Evolutionary conservation across 2,888 invertebrate genomes (phyloP), one percentile per base, ranked within the genome.

Genomic region (Muscina levida): DNA sequence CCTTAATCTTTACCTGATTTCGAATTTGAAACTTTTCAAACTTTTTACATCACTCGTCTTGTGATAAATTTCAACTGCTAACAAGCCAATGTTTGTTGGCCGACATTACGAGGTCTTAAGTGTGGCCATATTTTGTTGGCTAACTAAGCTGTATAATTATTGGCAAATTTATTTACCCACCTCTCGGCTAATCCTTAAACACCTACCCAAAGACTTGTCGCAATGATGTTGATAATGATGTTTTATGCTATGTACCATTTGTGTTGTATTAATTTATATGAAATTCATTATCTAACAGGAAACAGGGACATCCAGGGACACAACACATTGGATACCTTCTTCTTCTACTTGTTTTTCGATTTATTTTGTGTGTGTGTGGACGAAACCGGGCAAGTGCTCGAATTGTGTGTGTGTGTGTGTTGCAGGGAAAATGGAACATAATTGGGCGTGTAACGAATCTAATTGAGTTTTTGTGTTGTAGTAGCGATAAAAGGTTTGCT

Each of bases 371-470:
- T 6, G 8, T 5, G 39, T 53, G 15, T 6, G 8, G 17, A 37
- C 8, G 31, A 31, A 8, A n/a, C n/a, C n/a, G 15, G 19, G 31
- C 31, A 44, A 46, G 31, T 15, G 46, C 15, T 15, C 37, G 17
- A 62, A 67, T 6, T 57, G 85, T 79, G 84, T 85, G 85, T 66
- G 85, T 67, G 67, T 75, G 11, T 1, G 11, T 37, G 39, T 56
- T 67, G 26, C 62, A 62, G 53, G n/a, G 39, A 31, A 68, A 15
- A 42, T 73, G 24, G 42, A 74, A 72, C 74, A 86, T 88, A 88
- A 88, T 87, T 88, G 88, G 88, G 88, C 89, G 87, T 88, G 88
- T 89, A 89, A 89, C 89, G 87, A 87, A 88, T 88, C 89, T 89
- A 89, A 89, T 89, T 89, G 89, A 89, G 88, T 89, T 89, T 89